Evolutionary conservation across 2,113 vertebrate genomes (phyloP).

Genomic region (Theristicus caerulescens): DNA sequence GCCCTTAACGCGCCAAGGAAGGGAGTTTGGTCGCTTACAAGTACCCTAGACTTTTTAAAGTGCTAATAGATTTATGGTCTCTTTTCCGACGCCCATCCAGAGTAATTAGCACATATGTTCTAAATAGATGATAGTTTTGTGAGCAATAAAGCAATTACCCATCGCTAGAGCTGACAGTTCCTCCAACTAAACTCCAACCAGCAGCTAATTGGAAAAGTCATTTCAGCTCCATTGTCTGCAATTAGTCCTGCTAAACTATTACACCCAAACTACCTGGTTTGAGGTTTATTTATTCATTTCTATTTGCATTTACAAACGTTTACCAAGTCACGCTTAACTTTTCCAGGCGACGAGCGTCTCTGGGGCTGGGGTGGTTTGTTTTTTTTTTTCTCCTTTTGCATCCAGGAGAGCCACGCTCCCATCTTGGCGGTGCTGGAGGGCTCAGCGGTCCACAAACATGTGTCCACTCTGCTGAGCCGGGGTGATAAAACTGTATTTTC

Average conservation of each 20-base stretch:
- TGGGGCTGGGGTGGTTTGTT: neutral
- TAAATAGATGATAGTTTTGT: slow-evolving; percentile 95
- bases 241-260: slow-evolving; percentile 85
- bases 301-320: slow-evolving; percentile 60
- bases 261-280: slow-evolving; percentile 78
- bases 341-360: neutral
- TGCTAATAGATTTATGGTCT: slow-evolving; percentile 93
- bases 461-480: neutral
- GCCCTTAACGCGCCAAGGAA: neutral
- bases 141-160: slow-evolving; percentile 97
- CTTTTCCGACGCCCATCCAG: slow-evolving; percentile 86
- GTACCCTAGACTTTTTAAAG: slow-evolving; percentile 81
- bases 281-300: slow-evolving; percentile 77
- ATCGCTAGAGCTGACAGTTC: slow-evolving; percentile 88
- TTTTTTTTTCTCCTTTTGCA: neutral
- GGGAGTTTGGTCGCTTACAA: slow-evolving; percentile 47
- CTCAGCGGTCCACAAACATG: neutral
- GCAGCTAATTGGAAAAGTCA: slow-evolving; percentile 92
- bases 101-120: slow-evolving; percentile 96
- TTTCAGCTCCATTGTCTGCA: slow-evolving; percentile 87
- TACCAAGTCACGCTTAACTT: slow-evolving; percentile 27
- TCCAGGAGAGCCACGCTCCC: neutral
- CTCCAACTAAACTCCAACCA: slow-evolving; percentile 89
- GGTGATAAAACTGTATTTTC: neutral
- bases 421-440: neutral